A percentile compares a stretch with the other conserved stretches of the same genome.
phyloP scores from a whole-genome alignment of 2,113 vertebrate genomes.

The Lepisosteus osseus region DNA sequence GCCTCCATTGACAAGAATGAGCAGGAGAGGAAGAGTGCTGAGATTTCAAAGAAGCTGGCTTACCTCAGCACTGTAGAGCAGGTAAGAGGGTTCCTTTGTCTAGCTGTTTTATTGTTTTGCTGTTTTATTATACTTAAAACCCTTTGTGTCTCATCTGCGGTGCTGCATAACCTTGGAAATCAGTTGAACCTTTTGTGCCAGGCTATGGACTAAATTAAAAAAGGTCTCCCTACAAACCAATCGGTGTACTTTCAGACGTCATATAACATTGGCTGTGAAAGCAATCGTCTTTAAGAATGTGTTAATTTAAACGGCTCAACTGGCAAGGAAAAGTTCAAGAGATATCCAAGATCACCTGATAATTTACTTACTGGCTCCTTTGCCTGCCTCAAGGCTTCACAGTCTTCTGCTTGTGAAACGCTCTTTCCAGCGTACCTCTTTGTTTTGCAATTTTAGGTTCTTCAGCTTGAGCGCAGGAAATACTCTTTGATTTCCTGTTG shows the following conservation, averaged over 20 bases:
- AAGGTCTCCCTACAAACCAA: too few species aligned
- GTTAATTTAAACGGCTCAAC: conserved; percentile 14
- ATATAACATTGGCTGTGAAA: background rate
- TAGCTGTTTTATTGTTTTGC: too few species aligned
- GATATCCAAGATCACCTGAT: conserved; percentile 15
- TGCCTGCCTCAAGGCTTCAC: background rate
- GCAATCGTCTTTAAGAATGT: background rate
- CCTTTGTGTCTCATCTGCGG: too few species aligned
- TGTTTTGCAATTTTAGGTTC: conserved; percentile 16
- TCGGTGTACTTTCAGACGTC: too few species aligned
- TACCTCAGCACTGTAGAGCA: conserved; percentile 10
- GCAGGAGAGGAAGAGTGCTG: conserved; percentile 17
- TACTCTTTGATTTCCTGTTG: conserved; percentile 1
- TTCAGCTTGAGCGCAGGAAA: conserved; percentile 16
- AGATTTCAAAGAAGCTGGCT: conserved; percentile 17
- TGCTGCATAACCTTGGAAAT: too few species aligned
- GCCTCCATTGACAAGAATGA: conserved; percentile 30
- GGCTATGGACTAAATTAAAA: too few species aligned
- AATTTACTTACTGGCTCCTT: conserved; percentile 3
- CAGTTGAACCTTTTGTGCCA: too few species aligned
- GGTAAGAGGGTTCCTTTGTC: conserved; percentile 4
- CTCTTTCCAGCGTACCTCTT: background rate
- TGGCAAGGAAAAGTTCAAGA: conserved; percentile 7
- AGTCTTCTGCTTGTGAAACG: conserved; percentile 5
- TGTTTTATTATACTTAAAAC: too few species aligned